Evolutionary conservation across 2,888 invertebrate genomes (phyloP), one percentile per base, ranked within the genome.

Genomic region (Diachrysia chrysitis): DNA sequence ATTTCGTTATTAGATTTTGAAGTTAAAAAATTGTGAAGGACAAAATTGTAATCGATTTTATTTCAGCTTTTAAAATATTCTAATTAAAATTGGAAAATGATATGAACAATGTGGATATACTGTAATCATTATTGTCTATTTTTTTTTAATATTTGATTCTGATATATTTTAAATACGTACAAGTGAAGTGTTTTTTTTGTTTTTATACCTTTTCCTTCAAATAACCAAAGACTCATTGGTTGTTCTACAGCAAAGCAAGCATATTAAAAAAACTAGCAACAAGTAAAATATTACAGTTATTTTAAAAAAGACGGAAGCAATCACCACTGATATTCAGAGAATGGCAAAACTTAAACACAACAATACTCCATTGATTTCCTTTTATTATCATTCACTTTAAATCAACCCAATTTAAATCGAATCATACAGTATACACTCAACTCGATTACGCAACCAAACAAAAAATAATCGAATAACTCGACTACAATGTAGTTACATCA

Each of bases 1-100:
- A 66, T 79, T 35, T 48, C 63, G 53, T 62, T 76, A 76, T 79
- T 79, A 70, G 56, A 76, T 66, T 79, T 76, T 79, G n/a, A n/a
- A n/a, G n/a, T n/a, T n/a, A n/a, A n/a, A n/a, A n/a, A n/a, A n/a
- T n/a, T n/a, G 61, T 55, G 76, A 79, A 65, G 76, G 76, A 79
- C 76, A 59, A 79, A n/a, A 65, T n/a, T 76, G 65, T 63, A 66
- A 69, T 69, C 58, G 54, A n/a, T 58, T 51, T 63, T 35, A 53
- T 56, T 10, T 64, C 59, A 64, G 58, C 17, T 51, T 67, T 72
- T 61, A 46, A 51, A 66, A 69, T 69, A 42, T 48, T 75, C 46
- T 63, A 58, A 53, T 64, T 59, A 55, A 51, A 75, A 75, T 75
- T 55, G 55, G 21, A 21, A 21, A 51, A 1, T 10, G 16, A 65